Conservation (phyloP, 2,113 vertebrate species). For the Trochalopteron elliotii region DNA sequence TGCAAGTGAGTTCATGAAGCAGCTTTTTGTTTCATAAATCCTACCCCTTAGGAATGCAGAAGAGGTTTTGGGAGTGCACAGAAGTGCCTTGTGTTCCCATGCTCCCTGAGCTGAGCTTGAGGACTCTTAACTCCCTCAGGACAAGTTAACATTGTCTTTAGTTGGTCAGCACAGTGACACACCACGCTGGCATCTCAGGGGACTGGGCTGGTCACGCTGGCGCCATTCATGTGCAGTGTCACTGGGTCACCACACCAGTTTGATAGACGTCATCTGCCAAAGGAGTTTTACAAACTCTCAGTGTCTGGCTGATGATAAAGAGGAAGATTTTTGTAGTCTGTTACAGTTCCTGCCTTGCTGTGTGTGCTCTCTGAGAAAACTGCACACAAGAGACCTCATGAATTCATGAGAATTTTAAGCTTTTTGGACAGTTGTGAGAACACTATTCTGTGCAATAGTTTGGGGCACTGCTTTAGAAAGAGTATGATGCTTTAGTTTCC, state of each 20-base stretch:
- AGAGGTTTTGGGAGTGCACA: background rate
- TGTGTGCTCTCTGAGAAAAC: background rate
- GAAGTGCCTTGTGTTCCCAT: background rate
- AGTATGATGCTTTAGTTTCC: background rate
- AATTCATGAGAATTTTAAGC: background rate
- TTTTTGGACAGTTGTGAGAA: background rate
- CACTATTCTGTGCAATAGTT: background rate
- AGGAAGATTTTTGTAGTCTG: background rate
- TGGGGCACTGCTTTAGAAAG: background rate
- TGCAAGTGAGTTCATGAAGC: slow-evolving; percentile 88
- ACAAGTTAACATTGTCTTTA: slow-evolving; percentile 23
- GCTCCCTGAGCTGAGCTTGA: background rate
- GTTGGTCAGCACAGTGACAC: background rate
- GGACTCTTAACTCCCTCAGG: background rate
- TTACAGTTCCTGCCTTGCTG: background rate
- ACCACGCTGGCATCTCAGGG: background rate
- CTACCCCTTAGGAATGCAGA: background rate
- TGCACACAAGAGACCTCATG: background rate
- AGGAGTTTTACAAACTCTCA: background rate
- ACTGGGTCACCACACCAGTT: background rate
- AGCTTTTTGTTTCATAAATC: background rate
- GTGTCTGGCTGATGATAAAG: background rate
- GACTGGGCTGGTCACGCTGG: background rate
- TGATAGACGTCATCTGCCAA: background rate
- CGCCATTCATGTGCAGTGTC: background rate